These are phyloP conservation scores for Acleris holmiana DNA, from an alignment of 2,888 invertebrate genomes.

Conservation along the genomic window DNA sequence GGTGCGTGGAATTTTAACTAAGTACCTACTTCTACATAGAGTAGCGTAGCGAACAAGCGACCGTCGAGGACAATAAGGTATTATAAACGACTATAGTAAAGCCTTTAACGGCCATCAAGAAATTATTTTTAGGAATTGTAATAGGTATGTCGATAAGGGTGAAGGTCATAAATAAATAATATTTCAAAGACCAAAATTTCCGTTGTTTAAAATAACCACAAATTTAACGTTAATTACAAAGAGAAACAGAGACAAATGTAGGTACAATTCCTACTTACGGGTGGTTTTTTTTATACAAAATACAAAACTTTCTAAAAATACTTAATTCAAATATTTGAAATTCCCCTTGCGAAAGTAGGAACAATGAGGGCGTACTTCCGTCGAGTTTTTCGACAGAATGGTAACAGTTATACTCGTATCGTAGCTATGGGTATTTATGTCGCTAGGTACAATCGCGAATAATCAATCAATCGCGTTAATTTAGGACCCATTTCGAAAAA, in stretches of 20 bases:
- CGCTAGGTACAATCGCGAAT: too few species aligned
- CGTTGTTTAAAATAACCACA: too few species aligned
- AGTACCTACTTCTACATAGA: constrained; percentile 30
- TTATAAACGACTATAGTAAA: constrained; percentile 9
- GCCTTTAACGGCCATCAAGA: constrained; percentile 18
- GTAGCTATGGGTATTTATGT: too few species aligned
- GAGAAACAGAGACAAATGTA: too few species aligned
- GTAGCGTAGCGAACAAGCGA: constrained; percentile 16
- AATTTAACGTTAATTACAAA: too few species aligned
- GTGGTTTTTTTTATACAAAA: too few species aligned
- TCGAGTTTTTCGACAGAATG: constrained; percentile 52
- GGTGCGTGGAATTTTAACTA: constrained; percentile 64
- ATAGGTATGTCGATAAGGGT: background rate
- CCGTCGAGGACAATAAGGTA: constrained; percentile 25
- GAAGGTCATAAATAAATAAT: background rate
- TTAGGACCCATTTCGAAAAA: too few species aligned
- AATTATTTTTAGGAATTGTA: too few species aligned
- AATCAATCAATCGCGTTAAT: too few species aligned
- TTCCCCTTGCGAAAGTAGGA: background rate
- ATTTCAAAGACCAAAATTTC: background rate
- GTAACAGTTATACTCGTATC: constrained; percentile 38
- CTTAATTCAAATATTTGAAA: background rate
- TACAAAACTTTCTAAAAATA: too few species aligned
- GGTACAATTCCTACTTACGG: too few species aligned
- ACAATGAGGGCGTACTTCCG: constrained; percentile 49